These are phyloP conservation scores for Drosophila ambigua DNA, from an alignment of 1,140 invertebrate species.

Conservation along the genomic window DNA sequence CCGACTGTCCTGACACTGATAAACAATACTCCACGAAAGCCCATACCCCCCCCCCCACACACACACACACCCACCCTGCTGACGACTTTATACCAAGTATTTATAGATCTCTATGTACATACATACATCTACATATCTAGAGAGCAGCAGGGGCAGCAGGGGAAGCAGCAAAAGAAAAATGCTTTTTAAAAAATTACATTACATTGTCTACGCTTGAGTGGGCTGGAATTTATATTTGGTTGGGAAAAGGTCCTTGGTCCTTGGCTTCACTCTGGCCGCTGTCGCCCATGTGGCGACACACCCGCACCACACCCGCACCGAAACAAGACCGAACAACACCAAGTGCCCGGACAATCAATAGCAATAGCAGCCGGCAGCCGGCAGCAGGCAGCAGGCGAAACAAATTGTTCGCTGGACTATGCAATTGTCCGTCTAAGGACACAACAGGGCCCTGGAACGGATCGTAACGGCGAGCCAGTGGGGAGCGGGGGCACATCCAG, in stretches of 20 bases:
- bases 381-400: slow-evolving; percentile 48
- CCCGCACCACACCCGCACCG: slow-evolving; percentile 6
- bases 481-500: neutral
- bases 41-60: no score
- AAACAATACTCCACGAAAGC: slow-evolving; percentile 40
- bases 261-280: slow-evolving; percentile 26
- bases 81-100: slow-evolving; percentile 32
- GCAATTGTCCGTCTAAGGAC: slow-evolving; percentile 53
- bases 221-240: slow-evolving; percentile 72
- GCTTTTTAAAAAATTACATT: slow-evolving; percentile 81
- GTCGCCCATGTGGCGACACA: slow-evolving; percentile 66
- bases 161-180: slow-evolving; percentile 49
- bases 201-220: slow-evolving; percentile 76
- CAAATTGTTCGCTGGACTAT: slow-evolving; percentile 75
- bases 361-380: slow-evolving; percentile 19
- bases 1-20: slow-evolving; percentile 53
- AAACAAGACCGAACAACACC: slow-evolving; percentile 22
- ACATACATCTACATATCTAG: no score
- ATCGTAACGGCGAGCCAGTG: neutral
- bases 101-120: slow-evolving; percentile 6
- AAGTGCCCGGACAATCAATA: slow-evolving; percentile 71
- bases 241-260: slow-evolving; percentile 64
- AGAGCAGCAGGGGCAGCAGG: slow-evolving; percentile 9
- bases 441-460: no score
- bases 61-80: neutral